Evolutionary conservation across 2,888 invertebrate genomes (phyloP).

Genomic region (Oligia strigilis): DNA sequence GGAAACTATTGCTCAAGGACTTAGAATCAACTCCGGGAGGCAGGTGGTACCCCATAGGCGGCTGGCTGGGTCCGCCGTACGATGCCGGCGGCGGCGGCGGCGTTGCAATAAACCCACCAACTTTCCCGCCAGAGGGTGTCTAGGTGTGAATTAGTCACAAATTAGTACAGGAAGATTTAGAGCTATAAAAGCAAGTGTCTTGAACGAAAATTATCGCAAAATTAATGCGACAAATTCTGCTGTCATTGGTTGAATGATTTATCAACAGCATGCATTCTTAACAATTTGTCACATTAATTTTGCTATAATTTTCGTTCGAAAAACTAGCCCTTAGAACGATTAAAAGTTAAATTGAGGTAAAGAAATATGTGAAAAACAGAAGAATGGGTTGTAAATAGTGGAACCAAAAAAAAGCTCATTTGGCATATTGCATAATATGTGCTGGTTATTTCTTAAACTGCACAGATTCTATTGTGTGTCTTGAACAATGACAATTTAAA

Average conservation of each 20-base stretch:
- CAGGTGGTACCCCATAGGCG: conserved; percentile 92
- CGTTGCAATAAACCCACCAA: conserved; percentile 83
- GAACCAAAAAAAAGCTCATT: neutral
- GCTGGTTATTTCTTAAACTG: neutral
- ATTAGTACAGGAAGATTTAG: conserved; percentile 24
- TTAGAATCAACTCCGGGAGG: conserved; percentile 92
- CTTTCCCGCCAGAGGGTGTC: conserved; percentile 87
- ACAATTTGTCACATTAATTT: neutral
- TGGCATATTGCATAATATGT: neutral
- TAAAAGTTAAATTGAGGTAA: neutral
- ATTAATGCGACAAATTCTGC: neutral
- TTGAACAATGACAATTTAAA: neutral
- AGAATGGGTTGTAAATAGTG: neutral
- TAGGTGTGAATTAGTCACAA: conserved; percentile 58
- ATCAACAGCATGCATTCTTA: neutral
- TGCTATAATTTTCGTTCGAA: neutral
- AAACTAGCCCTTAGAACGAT: neutral
- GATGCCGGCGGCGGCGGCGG: conserved; percentile 72
- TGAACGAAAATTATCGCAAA: neutral
- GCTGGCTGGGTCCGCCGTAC: conserved; percentile 80
- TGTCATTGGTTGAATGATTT: neutral
- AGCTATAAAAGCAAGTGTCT: neutral
- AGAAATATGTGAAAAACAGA: neutral
- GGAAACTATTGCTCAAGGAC: conserved; percentile 91
- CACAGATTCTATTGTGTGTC: neutral